These are phyloP conservation scores for Coenobita brevimanus DNA, from an alignment of 1,140 invertebrate species.

Conservation along the genomic window DNA sequence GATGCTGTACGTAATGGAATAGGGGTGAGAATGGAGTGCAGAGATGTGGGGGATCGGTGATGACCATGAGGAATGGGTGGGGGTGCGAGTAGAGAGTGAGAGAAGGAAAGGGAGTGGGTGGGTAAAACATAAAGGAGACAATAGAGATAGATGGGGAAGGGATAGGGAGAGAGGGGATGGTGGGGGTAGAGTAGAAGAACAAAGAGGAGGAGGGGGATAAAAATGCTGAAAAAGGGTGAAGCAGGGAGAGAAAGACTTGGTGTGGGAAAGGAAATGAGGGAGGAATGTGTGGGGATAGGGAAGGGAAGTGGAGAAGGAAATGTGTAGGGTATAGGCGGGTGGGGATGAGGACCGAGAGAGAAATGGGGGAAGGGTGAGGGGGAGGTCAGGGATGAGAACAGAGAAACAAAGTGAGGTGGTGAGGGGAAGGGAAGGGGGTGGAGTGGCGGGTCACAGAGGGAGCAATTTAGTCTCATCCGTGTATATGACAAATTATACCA, in stretches of 20 bases:
- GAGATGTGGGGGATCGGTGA: too few species aligned
- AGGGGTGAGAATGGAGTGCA: too few species aligned
- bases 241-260: neutral
- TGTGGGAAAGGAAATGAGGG: neutral
- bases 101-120: neutral
- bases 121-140: neutral
- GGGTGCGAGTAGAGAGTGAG: too few species aligned
- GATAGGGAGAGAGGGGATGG: neutral
- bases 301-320: neutral
- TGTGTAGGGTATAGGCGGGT: too few species aligned
- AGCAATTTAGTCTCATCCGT: conserved; percentile 14
- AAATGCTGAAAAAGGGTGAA: neutral
- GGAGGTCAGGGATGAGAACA: neutral
- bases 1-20: too few species aligned
- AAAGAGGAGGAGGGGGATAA: neutral
- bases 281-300: neutral
- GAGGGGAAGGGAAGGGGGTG: neutral
- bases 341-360: too few species aligned
- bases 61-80: too few species aligned
- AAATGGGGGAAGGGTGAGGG: neutral
- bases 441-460: neutral
- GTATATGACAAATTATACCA: conserved; percentile 28
- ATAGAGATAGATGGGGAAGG: neutral
- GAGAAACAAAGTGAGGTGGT: neutral
- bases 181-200: neutral